Evolutionary conservation across 1,140 invertebrate species (phyloP), one percentile per base, ranked within the genome.

Genomic region (Pogonomyrmex barbatus): DNA sequence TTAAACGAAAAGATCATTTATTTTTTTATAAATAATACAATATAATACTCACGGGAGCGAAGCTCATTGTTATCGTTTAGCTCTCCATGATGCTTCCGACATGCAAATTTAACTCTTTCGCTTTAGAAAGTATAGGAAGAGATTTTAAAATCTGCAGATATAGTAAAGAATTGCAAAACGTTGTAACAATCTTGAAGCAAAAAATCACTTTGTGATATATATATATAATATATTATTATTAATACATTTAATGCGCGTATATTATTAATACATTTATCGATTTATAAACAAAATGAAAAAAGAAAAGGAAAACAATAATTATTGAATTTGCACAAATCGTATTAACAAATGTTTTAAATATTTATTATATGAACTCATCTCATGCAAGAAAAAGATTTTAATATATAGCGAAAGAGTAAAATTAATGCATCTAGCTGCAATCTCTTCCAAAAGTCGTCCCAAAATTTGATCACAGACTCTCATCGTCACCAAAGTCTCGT

Each of bases 401-500:
- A 54, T 4, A 5, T 54, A 47, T 8, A 56, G 50, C 52, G 79
- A 75, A 83, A 83, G 68, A 73, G 70, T 47, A 9, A 83, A 83
- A 62, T 75, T 62, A 24, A 60, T 45, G 30, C 54, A 54, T 60
- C 52, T 45, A 68, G 47, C 77, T 42, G 77, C 77, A 81, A 79
- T 70, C 8, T 42, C 50, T 81, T 42, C 47, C 36, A 56, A 78
- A 47, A 67, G 33, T 2, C 12, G 12, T 78, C 36, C n/a, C 33
- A 67, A 30, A 81, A 81, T 4, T 68, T 36, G n/a, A 79, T 81
- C 77, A 70, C 63, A 81, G 77, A 81, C 50, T 81, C 63, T 67
- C 12, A 56, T 70, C 54, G 70, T 67, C 12, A 56, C 56, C 54
- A 81, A 24, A 30, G 45, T 68, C 47, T 24, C 36, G 14, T 52